phyloP scores from a whole-genome alignment of 23 tunicate genomes.

The Halocynthia roretzi region DNA sequence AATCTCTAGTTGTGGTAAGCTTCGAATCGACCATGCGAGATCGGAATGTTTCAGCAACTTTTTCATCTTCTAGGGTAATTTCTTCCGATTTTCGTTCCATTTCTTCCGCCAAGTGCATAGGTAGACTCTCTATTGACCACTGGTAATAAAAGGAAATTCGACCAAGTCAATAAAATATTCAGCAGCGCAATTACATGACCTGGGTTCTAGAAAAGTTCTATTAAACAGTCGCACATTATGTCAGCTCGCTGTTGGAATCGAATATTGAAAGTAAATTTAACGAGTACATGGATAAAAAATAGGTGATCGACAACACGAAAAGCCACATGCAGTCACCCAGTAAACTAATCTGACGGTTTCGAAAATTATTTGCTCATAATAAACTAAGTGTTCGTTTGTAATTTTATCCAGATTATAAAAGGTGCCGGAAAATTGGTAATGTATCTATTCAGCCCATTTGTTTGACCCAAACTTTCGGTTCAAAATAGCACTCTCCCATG shows the following conservation, averaged over 20 bases:
- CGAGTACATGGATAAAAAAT: too few relatives aligned
- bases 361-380: too few relatives aligned
- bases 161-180: background rate
- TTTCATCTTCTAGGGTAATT: conserved; percentile 54
- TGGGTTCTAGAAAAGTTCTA: background rate
- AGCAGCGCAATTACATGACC: background rate
- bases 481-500: too few relatives aligned
- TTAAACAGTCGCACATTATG: background rate
- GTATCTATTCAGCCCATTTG: too few relatives aligned
- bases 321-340: too few relatives aligned
- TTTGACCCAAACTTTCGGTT: too few relatives aligned
- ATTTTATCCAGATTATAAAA: too few relatives aligned
- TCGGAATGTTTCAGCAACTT: conserved; percentile 1
- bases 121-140: conserved; percentile 62
- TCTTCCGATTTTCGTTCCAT: conserved; percentile 47
- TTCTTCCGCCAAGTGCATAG: conserved; percentile 50
- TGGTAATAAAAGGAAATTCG: background rate
- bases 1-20: conserved; percentile 26
- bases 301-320: too few relatives aligned
- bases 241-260: background rate
- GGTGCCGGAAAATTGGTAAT: too few relatives aligned
- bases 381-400: too few relatives aligned
- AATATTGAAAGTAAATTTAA: too few relatives aligned
- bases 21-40: conserved; percentile 25
- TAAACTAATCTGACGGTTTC: too few relatives aligned